Percentiles rank a stretch among this genome's conserved stretches.
Conservation (phyloP, 2,113 vertebrate genomes). For the Misgurnus anguillicaudatus region DNA sequence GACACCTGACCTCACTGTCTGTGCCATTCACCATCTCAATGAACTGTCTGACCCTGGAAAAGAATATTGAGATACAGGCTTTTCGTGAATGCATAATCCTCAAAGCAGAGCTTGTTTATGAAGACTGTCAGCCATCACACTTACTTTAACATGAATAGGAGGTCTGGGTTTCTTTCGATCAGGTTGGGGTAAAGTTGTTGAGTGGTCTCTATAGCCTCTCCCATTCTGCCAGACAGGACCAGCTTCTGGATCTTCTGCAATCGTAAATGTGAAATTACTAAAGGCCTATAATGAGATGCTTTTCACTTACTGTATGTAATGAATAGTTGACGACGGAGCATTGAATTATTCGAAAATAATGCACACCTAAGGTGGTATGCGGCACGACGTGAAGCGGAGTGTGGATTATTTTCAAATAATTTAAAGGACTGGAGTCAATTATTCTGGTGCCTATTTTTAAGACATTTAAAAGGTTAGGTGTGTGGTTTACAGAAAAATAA, state of each 20-base stretch:
- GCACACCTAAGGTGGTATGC: too few species aligned
- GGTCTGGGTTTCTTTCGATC: conserved; percentile 97
- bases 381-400: too few species aligned
- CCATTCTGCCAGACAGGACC: conserved; percentile 98
- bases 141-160: conserved; percentile 98
- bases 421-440: too few species aligned
- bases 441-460: too few species aligned
- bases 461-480: too few species aligned
- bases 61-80: neutral
- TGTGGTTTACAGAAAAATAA: too few species aligned
- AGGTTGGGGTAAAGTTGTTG: conserved; percentile 97
- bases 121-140: conserved; percentile 47
- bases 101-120: neutral
- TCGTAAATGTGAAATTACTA: conserved; percentile 7
- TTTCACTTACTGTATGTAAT: too few species aligned
- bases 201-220: conserved; percentile 99
- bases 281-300: too few species aligned
- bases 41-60: conserved; percentile 92
- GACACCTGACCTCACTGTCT: conserved; percentile 95
- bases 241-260: conserved; percentile 98
- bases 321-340: too few species aligned
- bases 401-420: too few species aligned
- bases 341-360: too few species aligned
- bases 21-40: conserved; percentile 99
- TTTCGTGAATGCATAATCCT: neutral